Conservation (phyloP, 2,113 vertebrate species). For the Lasiurus borealis region DNA sequence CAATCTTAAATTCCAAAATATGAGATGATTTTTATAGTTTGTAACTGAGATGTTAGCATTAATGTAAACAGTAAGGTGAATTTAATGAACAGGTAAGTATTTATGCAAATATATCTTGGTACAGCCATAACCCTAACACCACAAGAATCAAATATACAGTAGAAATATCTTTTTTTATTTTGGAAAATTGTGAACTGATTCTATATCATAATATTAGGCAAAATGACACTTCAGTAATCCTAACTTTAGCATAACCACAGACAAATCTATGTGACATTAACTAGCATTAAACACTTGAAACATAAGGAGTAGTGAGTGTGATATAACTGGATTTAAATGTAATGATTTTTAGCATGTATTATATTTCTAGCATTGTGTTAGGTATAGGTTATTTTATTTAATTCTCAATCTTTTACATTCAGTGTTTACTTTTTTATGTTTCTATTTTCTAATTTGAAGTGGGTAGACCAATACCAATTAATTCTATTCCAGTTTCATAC, state of each 20-base stretch:
- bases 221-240: background rate
- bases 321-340: conserved; percentile 56
- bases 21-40: conserved; percentile 41
- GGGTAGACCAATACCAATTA: conserved; percentile 86
- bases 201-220: conserved; percentile 1
- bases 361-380: conserved; percentile 51
- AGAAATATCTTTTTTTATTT: conserved; percentile 21
- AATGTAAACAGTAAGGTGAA: conserved; percentile 13
- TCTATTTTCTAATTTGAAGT: conserved; percentile 84
- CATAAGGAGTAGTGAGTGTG: background rate
- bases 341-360: conserved; percentile 10
- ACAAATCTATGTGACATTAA: background rate
- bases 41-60: conserved; percentile 14
- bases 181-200: background rate
- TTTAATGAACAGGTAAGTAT: conserved; percentile 55
- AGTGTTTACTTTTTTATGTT: conserved; percentile 81
- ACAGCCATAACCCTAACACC: background rate
- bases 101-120: background rate
- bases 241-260: background rate
- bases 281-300: background rate
- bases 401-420: conserved; percentile 55
- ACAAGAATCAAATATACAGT: background rate
- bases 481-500: conserved; percentile 82
- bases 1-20: conserved; percentile 5
- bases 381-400: conserved; percentile 50